Conservation (phyloP, 2,113 vertebrate species). For the Pholis gunnellus region DNA sequence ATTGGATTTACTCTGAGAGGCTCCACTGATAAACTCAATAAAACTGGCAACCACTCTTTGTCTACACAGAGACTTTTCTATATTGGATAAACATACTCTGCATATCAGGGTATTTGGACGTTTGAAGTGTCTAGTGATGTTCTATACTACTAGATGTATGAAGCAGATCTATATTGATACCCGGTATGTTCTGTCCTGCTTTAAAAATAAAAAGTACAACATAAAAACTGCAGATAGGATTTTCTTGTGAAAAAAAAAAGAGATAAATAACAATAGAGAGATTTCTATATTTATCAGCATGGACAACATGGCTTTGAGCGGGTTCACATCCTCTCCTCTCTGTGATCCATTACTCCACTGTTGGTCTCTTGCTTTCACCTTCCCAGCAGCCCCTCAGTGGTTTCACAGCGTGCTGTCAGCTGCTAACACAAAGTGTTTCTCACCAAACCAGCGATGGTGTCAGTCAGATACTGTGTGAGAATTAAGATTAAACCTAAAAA, state of each 20-base stretch:
- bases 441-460: conserved; percentile 27
- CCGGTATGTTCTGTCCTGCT: not conserved
- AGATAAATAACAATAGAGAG: not conserved
- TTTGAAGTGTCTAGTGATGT: not conserved
- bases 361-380: conserved; percentile 39
- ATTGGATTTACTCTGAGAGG: conserved; percentile 11
- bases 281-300: conserved; percentile 37
- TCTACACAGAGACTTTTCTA: not conserved
- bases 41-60: not conserved
- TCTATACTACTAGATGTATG: not conserved
- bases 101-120: not conserved
- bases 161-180: not conserved
- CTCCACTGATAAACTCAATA: not conserved
- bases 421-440: conserved; percentile 28
- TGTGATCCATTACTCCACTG: conserved; percentile 14
- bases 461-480: not conserved
- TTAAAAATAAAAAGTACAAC: not conserved
- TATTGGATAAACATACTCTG: not conserved
- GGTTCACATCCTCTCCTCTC: conserved; percentile 10
- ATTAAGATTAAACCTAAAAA: conserved; percentile 5
- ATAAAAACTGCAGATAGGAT: conserved; percentile 8
- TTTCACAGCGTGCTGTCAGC: conserved; percentile 50
- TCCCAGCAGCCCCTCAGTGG: conserved; percentile 31
- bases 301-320: conserved; percentile 17
- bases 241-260: not conserved